phyloP scores from a whole-genome alignment of 2,113 vertebrate genomes.

The Xiphophorus hellerii region DNA sequence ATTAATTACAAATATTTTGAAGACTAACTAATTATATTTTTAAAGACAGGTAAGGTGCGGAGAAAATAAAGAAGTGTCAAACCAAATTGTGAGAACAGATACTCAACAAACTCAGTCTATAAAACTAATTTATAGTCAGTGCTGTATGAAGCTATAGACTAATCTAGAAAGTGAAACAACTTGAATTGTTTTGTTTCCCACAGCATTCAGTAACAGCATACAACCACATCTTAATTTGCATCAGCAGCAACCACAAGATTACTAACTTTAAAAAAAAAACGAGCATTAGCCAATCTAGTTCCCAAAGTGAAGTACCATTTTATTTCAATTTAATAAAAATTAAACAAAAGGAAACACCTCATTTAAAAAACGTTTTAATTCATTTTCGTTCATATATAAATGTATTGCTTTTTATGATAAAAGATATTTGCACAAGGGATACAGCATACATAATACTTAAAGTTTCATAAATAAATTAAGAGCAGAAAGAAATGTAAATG shows the following conservation, averaged over 20 bases:
- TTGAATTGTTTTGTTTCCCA: no score
- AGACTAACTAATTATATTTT: background rate
- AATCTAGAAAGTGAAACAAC: no score
- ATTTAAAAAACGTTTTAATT: background rate
- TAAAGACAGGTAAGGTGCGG: background rate
- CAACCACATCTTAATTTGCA: background rate
- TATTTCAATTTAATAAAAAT: background rate
- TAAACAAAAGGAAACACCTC: background rate
- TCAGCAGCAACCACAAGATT: background rate
- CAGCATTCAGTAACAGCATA: no score
- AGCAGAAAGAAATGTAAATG: conserved; percentile 12
- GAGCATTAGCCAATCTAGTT: background rate
- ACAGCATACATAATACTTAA: conserved; percentile 11
- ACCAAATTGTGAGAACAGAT: background rate
- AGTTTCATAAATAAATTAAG: conserved; percentile 53
- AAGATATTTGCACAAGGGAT: background rate
- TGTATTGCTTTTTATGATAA: background rate
- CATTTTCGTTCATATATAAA: background rate
- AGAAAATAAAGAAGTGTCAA: background rate
- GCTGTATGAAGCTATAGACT: no score
- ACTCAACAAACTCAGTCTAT: background rate
- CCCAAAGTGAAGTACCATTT: background rate
- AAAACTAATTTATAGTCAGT: no score
- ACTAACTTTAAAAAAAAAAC: background rate
- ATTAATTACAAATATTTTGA: no score